Base-by-base conservation (phyloP, 2,888 invertebrate genomes). In the Encarsia formosa region DNA sequence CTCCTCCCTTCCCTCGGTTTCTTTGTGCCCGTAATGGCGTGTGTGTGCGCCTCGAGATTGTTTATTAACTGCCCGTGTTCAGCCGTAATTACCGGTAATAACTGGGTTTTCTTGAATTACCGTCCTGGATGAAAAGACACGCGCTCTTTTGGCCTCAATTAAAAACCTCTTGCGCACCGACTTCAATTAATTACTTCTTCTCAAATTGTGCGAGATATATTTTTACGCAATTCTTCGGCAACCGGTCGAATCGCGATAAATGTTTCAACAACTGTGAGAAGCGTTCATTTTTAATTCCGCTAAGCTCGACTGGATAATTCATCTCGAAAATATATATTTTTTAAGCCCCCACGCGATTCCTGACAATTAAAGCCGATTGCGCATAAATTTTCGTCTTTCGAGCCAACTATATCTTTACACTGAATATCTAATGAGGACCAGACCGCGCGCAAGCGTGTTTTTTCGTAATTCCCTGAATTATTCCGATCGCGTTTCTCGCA, bases 381-480 rank as follows among this genome's bases (percentile, higher is more conserved):
- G n/a, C n/a, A n/a, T n/a, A n/a, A n/a, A n/a, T n/a, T n/a, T n/a
- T n/a, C n/a, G n/a, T n/a, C n/a, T n/a, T n/a, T n/a, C n/a, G n/a
- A n/a, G n/a, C n/a, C 26, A 11, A 26, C 26, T 52, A 39, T 68
- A 65, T 68, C 67, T 68, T 66, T 65, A 64, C 61, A 62, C 65
- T 65, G 66, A 63, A 66, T 66, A 67, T 65, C 67, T 69, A 71
- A 72, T 67, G 71, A 73, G 69, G 64, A 65, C n/a, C 70, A 67
- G 68, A 73, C 73, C 73, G 65, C 72, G 65, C 61, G 61, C 67
- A 61, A 65, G 67, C 69, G 70, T 69, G 71, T 68, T 65, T n/a
- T n/a, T 70, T 68, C 70, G 68, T 70, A 72, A 73, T 73, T 71
- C 65, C 61, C 63, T 65, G 67, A 68, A 68, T 70, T 73, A 73